Evolutionary conservation across 2,888 invertebrate genomes (phyloP).

Genomic region (Drosophila aldrichi): DNA sequence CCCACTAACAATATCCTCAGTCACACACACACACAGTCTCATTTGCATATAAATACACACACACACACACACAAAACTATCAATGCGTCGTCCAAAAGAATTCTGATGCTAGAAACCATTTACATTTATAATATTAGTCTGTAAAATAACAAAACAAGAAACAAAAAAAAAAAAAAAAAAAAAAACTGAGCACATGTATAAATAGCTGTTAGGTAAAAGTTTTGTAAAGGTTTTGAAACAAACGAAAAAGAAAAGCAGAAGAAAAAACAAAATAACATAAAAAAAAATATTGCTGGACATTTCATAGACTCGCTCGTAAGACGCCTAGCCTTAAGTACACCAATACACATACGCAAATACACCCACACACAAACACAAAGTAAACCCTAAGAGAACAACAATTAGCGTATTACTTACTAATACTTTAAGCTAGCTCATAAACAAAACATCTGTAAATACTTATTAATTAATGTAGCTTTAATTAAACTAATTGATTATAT

Average conservation of each 20-base stretch:
- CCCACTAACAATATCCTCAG: slow-evolving; percentile 7
- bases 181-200: slow-evolving; percentile 67
- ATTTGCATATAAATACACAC: neutral
- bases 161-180: slow-evolving; percentile 16
- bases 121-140: slow-evolving; percentile 57
- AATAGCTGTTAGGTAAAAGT: slow-evolving; percentile 55
- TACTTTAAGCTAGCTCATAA: slow-evolving; percentile 53
- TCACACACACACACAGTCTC: slow-evolving; percentile 10
- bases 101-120: slow-evolving; percentile 60
- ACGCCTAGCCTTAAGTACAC: slow-evolving; percentile 42
- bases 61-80: slow-evolving; percentile 22
- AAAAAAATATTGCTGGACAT: slow-evolving; percentile 66
- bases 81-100: slow-evolving; percentile 69
- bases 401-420: slow-evolving; percentile 47
- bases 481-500: slow-evolving; percentile 52
- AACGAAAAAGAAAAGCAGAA: slow-evolving; percentile 22
- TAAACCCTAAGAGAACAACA: slow-evolving; percentile 29
- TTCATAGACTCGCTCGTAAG: slow-evolving; percentile 64
- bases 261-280: neutral
- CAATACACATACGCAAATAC: slow-evolving; percentile 22
- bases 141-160: slow-evolving; percentile 36
- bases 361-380: slow-evolving; percentile 23
- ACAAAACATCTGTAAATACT: slow-evolving; percentile 60
- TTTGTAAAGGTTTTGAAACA: slow-evolving; percentile 61
- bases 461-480: slow-evolving; percentile 42